Conservation (phyloP, 2,113 vertebrate genomes). For the Tetrax tetrax region DNA sequence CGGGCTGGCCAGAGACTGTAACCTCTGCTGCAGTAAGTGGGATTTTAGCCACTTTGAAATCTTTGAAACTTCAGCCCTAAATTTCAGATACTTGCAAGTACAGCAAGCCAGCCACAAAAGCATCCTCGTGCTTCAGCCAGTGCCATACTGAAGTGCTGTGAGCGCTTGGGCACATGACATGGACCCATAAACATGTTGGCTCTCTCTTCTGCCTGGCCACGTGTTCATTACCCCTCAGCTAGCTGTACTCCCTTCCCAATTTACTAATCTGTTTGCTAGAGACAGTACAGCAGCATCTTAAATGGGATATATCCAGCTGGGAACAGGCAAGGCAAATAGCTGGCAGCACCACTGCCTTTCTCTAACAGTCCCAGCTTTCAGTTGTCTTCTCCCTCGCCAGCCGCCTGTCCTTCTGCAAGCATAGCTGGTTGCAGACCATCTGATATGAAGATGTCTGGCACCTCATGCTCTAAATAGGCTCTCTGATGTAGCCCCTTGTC, state of each 20-base stretch:
- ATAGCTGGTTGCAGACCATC: neutral
- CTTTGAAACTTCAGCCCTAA: neutral
- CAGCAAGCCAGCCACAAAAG: neutral
- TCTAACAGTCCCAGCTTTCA: slow-evolving; percentile 10
- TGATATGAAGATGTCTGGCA: neutral
- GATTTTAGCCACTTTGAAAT: neutral
- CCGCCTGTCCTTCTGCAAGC: neutral
- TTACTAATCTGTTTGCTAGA: neutral
- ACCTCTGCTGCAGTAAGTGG: neutral
- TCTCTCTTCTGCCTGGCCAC: neutral
- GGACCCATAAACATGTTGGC: neutral
- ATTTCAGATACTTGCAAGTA: neutral
- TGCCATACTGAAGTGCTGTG: neutral
- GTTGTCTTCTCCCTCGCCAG: slow-evolving; percentile 15
- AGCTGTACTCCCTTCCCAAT: neutral
- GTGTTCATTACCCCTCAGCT: neutral
- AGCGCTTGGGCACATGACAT: neutral
- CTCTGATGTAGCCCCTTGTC: slow-evolving; percentile 2
- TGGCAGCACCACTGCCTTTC: slow-evolving; percentile 9
- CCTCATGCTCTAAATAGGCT: slow-evolving; percentile 21
- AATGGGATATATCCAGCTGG: neutral
- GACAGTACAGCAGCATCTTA: neutral
- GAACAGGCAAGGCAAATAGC: neutral
- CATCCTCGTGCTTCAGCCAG: neutral
- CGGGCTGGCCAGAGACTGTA: neutral